These are phyloP conservation scores for Ruditapes philippinarum DNA, from an alignment of 1,140 invertebrate species.

Conservation along the genomic window DNA sequence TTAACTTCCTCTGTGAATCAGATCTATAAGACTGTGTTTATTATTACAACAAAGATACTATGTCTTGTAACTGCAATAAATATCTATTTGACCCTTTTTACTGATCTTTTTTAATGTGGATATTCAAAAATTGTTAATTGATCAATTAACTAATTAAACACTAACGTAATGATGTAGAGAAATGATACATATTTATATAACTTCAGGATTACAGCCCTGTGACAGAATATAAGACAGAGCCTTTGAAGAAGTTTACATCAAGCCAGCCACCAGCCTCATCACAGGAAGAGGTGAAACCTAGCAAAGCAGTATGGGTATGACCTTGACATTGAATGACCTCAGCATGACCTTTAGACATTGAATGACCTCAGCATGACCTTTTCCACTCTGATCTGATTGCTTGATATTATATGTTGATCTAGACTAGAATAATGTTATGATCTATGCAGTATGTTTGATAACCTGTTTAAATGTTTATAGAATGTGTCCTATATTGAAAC, in stretches of 20 bases:
- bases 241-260: neutral
- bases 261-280: neutral
- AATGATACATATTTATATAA: neutral
- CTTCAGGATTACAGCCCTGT: slow-evolving; percentile 43
- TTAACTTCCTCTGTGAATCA: too few species aligned
- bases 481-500: too few species aligned
- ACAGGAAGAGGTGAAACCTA: slow-evolving; percentile 53
- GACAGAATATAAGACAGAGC: neutral
- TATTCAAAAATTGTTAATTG: too few species aligned
- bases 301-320: slow-evolving; percentile 55
- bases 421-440: neutral
- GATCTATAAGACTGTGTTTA: too few species aligned
- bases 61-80: too few species aligned
- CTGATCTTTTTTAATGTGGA: too few species aligned
- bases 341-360: slow-evolving; percentile 32
- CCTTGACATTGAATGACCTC: slow-evolving; percentile 41
- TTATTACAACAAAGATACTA: too few species aligned
- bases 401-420: neutral
- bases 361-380: slow-evolving; percentile 40
- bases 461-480: neutral
- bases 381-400: neutral
- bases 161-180: too few species aligned
- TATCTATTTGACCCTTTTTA: too few species aligned
- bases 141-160: too few species aligned
- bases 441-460: neutral